Evolutionary conservation across 2,797 vertebrate genomes (phyloP).

Genomic region (Tympanoctomys barrerae): DNA sequence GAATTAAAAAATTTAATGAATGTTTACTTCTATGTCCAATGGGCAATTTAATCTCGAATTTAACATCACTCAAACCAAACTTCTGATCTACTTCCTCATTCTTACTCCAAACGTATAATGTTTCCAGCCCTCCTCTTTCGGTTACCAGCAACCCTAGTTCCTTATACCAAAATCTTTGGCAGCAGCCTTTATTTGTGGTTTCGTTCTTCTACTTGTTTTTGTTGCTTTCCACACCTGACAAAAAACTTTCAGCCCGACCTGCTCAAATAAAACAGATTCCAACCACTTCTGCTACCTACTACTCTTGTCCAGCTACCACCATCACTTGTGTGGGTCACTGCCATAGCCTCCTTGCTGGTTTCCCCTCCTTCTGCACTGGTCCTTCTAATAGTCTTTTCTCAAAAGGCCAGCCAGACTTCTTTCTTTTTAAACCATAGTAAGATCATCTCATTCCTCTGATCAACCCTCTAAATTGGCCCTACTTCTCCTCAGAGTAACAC

Average conservation of each 20-base stretch:
- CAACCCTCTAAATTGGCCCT: neutral
- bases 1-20: neutral
- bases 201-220: neutral
- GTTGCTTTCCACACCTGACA: neutral
- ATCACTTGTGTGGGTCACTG: neutral
- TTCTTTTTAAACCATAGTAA: neutral
- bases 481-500: neutral
- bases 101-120: constrained; percentile 20
- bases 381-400: neutral
- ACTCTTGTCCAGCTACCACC: neutral
- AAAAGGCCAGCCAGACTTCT: neutral
- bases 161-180: constrained; percentile 14
- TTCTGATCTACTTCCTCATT: neutral
- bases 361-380: neutral
- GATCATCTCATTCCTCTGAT: constrained; percentile 3
- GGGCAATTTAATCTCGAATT: constrained; percentile 44
- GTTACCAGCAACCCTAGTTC: constrained; percentile 29
- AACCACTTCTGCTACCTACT: neutral
- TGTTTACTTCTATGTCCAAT: constrained; percentile 37
- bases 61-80: constrained; percentile 12
- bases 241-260: neutral
- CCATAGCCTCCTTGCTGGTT: neutral
- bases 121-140: constrained; percentile 12
- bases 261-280: neutral
- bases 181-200: neutral